Evolutionary conservation across 2,113 vertebrate species (phyloP), one percentile per base, ranked within the genome.

Genomic region (Otus sunia): DNA sequence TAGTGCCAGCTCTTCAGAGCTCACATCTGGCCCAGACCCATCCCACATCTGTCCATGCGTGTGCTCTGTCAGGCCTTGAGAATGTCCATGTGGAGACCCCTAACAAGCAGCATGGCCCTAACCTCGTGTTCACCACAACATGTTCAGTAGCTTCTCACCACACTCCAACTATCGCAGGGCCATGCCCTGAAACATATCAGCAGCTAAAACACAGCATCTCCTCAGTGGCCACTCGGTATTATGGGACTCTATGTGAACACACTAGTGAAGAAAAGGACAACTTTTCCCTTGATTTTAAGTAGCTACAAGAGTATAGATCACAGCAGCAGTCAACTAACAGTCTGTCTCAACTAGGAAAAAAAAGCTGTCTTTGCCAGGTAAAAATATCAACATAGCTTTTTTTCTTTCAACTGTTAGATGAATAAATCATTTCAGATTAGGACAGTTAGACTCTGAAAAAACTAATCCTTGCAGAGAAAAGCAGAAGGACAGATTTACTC

Each of bases 291-390:
- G 71, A 92, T 96, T 95, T 81, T 92, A 95, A 92, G 86, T 63
- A 91, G 91, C 80, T 92, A 87, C 93, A 94, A 96, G 87, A 83
- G 95, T 52, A 93, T 73, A 97, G 95, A 96, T 92, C 73, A 63
- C 86, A 97, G 69, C 91, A 81, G 27, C 92, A 45, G 21, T 69
- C 97, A 97, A 62, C 88, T 84, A 92, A 80, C 29, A 85, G 50
- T 64, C 76, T 94, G 87, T 84, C 83, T 90, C 89, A 91, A 68
- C 85, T 63, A 36, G 75, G 68, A 87, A 96, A 87, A 96, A 97
- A 98, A 96, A 96, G 60, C 74, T 97, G 69, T 92, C 89, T 97
- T 98, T 98, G 89, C 94, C 90, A 98, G 92, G 94, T 90, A 97
- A 91, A 95, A 98, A 95, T 94, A 68, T 88, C 77, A 79, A 17